Conservation (phyloP, 2,113 vertebrate species). For the Anoura caudifer region DNA sequence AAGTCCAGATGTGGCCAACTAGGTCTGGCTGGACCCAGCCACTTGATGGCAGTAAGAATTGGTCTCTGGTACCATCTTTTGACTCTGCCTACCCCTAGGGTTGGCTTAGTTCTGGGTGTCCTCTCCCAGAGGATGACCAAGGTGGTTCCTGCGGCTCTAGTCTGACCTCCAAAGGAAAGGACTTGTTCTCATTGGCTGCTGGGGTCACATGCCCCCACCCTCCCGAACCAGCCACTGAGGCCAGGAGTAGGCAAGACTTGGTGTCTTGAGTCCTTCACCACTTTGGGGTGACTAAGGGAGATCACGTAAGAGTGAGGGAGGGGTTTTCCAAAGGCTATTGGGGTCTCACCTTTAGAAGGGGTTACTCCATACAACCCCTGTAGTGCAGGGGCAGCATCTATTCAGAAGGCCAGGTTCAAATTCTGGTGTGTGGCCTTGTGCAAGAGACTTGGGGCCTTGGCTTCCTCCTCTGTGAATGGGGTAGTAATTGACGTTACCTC, state of each 20-base stretch:
- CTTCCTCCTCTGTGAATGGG: neutral
- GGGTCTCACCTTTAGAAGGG: neutral
- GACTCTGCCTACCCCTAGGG: neutral
- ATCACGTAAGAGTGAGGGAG: neutral
- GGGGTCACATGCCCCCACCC: neutral
- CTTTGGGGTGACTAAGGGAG: neutral
- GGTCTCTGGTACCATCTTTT: neutral
- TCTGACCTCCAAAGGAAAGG: neutral
- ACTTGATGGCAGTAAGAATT: accelerated
- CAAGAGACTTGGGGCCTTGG: neutral
- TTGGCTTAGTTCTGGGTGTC: neutral
- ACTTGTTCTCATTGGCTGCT: neutral
- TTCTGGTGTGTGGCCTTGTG: neutral
- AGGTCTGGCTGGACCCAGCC: neutral
- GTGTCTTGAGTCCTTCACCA: too few species aligned
- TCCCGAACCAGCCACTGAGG: neutral
- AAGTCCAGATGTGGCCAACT: neutral
- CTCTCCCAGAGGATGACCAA: neutral
- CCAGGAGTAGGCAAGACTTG: neutral
- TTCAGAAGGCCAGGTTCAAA: neutral
- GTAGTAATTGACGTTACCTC: too few species aligned
- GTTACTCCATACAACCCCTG: neutral
- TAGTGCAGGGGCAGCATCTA: neutral
- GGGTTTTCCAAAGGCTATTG: neutral
- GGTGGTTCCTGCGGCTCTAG: neutral